Conservation (phyloP, 2,113 vertebrate species). For the Podarcis raffonei region DNA sequence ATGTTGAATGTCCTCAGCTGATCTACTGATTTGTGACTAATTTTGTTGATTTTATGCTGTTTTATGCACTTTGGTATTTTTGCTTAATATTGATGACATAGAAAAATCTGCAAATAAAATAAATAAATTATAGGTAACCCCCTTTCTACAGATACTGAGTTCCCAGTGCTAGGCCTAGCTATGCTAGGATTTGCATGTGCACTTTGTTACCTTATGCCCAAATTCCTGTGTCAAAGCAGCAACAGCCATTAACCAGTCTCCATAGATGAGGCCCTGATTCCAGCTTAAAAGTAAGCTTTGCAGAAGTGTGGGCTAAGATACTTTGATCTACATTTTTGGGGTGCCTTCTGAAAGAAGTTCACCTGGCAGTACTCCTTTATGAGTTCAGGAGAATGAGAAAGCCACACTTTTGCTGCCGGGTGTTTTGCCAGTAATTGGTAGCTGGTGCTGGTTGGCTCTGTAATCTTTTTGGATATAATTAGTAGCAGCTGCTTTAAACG, state of each 20-base stretch:
- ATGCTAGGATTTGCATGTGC: too few species aligned
- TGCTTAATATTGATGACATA: too few species aligned
- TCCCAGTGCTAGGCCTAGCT: not conserved
- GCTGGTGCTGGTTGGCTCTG: not conserved
- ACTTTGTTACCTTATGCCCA: not conserved
- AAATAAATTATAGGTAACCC: too few species aligned
- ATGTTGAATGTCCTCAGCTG: too few species aligned
- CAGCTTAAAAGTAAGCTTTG: not conserved
- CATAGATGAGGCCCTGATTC: too few species aligned
- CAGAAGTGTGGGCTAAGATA: not conserved
- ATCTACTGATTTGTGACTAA: too few species aligned
- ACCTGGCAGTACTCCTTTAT: not conserved
- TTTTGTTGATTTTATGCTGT: too few species aligned
- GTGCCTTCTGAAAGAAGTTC: not conserved
- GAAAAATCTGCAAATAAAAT: too few species aligned
- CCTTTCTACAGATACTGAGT: not conserved
- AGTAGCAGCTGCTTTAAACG: not conserved
- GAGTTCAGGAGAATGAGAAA: not conserved
- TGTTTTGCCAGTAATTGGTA: not conserved
- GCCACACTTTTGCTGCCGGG: not conserved
- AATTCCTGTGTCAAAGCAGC: not conserved
- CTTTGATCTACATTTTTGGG: not conserved
- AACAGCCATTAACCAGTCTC: not conserved
- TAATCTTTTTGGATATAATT: not conserved
- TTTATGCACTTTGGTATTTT: too few species aligned